Conservation (phyloP, 2,888 invertebrate species). For the Lampropteryx suffumata region DNA sequence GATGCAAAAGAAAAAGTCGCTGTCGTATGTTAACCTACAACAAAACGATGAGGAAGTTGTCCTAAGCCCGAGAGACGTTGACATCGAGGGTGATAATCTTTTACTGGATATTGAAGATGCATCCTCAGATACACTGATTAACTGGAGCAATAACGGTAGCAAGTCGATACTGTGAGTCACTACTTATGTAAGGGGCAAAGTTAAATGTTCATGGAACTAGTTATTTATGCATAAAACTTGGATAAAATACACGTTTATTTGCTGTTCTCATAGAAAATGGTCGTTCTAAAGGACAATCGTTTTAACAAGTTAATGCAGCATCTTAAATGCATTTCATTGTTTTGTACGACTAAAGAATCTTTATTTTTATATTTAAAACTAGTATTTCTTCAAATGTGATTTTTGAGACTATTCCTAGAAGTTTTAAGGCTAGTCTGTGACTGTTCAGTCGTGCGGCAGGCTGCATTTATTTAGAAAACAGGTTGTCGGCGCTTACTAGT, state of each 20-base stretch:
- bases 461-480: slow-evolving; percentile 6
- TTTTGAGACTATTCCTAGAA: slow-evolving; percentile 28
- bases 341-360: slow-evolving; percentile 23
- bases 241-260: too few relatives aligned
- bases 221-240: too few relatives aligned
- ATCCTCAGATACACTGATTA: slow-evolving; percentile 63
- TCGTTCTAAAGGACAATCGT: slow-evolving; percentile 1
- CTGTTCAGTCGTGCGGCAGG: slow-evolving; percentile 5
- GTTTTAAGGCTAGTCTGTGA: slow-evolving; percentile 24
- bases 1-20: slow-evolving; percentile 71
- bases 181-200: not conserved
- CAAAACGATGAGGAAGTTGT: slow-evolving; percentile 69
- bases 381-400: slow-evolving; percentile 31
- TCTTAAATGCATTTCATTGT: slow-evolving; percentile 29
- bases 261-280: too few relatives aligned
- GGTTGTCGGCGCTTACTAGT: not conserved
- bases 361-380: slow-evolving; percentile 30
- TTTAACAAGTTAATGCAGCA: slow-evolving; percentile 11
- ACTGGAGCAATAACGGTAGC: slow-evolving; percentile 68
- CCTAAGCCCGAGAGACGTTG: slow-evolving; percentile 47
- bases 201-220: too few relatives aligned
- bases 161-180: slow-evolving; percentile 68
- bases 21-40: slow-evolving; percentile 73
- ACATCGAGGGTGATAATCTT: slow-evolving; percentile 59
- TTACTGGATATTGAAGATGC: slow-evolving; percentile 72